Percentiles rank a stretch among this genome's conserved stretches.
Evolutionary conservation across 2,797 vertebrate species (phyloP).

Genomic region (Rousettus madagascariensis): DNA sequence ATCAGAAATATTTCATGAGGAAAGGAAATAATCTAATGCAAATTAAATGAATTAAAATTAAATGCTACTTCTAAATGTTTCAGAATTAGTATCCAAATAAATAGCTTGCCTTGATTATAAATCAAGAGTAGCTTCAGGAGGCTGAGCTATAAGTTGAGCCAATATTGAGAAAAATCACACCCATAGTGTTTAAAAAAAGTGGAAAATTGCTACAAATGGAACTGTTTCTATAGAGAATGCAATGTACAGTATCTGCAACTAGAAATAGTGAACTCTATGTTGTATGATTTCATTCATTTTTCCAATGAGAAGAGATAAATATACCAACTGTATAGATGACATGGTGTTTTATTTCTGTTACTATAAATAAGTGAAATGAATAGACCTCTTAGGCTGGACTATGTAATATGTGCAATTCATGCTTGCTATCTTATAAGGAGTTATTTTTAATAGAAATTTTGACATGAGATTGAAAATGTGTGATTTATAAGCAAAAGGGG

Average conservation of each 20-base stretch:
- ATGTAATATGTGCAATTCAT: neutral
- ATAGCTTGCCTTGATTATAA: neutral
- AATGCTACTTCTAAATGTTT: neutral
- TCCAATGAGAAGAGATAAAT: neutral
- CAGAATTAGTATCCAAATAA: neutral
- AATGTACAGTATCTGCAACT: neutral
- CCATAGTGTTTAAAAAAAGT: neutral
- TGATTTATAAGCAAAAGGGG: conserved; percentile 30
- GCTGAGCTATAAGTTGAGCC: neutral
- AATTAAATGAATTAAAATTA: conserved; percentile 30
- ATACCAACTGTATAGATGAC: neutral
- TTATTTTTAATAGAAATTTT: conserved; percentile 34
- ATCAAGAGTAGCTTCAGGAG: neutral
- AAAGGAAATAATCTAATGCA: neutral
- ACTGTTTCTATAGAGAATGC: neutral
- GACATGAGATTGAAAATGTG: neutral
- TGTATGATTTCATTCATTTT: neutral
- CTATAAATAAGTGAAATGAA: neutral
- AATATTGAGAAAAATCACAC: neutral
- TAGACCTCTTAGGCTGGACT: neutral
- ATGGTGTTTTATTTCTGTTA: neutral
- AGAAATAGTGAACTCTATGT: neutral
- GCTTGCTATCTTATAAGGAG: conserved; percentile 17
- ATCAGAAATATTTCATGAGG: neutral
- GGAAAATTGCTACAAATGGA: neutral